A percentile compares a stretch with the other conserved stretches of the same genome.
Evolutionary conservation across 2,113 vertebrate species (phyloP).

Genomic region (Catharus fuscescens): DNA sequence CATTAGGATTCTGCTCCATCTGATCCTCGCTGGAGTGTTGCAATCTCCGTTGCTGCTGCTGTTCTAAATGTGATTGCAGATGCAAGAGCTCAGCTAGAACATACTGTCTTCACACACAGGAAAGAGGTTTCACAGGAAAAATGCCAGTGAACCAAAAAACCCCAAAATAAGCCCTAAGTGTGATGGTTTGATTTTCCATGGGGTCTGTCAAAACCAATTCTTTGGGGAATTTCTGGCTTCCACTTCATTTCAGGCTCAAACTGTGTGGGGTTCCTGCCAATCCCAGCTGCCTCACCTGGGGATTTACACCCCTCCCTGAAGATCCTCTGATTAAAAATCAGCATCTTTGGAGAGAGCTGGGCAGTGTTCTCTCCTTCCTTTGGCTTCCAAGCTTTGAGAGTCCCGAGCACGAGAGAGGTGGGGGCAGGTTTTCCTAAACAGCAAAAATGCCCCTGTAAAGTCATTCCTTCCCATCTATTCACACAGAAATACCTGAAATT

Average conservation of each 20-base stretch:
- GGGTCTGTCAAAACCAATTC: not conserved
- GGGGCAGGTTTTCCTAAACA: not conserved
- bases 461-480: fast-evolving
- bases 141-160: not conserved
- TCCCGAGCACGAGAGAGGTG: fast-evolving
- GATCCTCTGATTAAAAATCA: not conserved
- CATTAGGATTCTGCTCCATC: not conserved
- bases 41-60: not conserved
- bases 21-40: not conserved
- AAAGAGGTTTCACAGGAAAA: not conserved
- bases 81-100: not conserved
- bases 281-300: fast-evolving
- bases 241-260: not conserved
- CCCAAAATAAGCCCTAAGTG: not conserved
- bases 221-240: not conserved
- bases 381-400: not conserved
- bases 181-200: not conserved
- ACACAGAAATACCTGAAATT: fast-evolving
- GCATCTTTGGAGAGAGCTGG: not conserved
- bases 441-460: not conserved
- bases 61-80: not conserved
- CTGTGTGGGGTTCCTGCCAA: no score
- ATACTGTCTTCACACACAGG: not conserved
- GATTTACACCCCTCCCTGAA: not conserved
- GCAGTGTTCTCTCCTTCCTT: not conserved